A percentile compares a stretch with the other conserved stretches of the same genome.
Evolutionary conservation across 2,797 vertebrate genomes (phyloP).

Genomic region (Carduelis carduelis): DNA sequence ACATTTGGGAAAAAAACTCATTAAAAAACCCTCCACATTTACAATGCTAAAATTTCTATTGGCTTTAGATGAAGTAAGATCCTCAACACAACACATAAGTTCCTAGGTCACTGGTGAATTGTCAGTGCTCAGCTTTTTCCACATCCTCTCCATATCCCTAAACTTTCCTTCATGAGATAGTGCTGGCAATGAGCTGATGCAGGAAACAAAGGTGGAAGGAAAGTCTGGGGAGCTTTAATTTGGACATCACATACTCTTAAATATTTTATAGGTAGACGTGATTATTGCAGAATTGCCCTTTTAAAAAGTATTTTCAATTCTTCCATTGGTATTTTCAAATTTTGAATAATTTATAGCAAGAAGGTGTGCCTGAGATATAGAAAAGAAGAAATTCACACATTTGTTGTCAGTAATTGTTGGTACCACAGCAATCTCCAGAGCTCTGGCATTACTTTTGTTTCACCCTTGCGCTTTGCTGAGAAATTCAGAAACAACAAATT

Average conservation of each 20-base stretch:
- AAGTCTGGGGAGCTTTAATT: background rate
- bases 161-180: background rate
- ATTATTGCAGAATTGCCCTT: background rate
- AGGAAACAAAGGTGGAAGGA: background rate
- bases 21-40: background rate
- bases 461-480: background rate
- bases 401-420: background rate
- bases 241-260: background rate
- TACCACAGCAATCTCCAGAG: background rate
- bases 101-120: background rate
- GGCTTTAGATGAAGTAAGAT: background rate
- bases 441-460: background rate
- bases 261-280: background rate
- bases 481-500: background rate
- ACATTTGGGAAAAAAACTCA: background rate
- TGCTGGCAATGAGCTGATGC: background rate
- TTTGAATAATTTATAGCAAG: background rate
- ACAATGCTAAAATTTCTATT: background rate
- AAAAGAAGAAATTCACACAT: background rate
- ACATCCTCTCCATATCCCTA: background rate
- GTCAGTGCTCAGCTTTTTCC: background rate
- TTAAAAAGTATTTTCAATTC: background rate
- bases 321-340: background rate
- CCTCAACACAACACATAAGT: background rate
- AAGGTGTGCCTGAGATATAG: background rate